phyloP scores from a whole-genome alignment of 1,140 invertebrate genomes.

The Drosophila pallidifrons region DNA sequence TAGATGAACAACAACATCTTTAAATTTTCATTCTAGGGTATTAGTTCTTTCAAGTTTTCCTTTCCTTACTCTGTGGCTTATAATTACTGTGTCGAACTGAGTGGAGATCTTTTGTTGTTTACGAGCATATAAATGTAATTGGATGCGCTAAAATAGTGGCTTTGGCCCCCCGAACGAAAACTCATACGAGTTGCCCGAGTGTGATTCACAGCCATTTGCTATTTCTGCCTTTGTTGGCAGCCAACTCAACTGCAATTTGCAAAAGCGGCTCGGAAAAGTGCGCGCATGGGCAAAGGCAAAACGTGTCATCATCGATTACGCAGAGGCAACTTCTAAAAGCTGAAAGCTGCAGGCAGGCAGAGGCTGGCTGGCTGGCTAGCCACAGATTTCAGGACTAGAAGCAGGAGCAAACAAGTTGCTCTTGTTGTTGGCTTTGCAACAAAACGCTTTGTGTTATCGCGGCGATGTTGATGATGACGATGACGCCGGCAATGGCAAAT shows the following conservation, averaged over 20 bases:
- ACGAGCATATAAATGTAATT: conserved; percentile 82
- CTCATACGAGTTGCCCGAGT: conserved; percentile 42
- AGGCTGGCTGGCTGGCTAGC: too few species aligned
- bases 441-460: conserved; percentile 76
- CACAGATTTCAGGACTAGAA: background rate
- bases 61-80: conserved; percentile 27
- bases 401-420: conserved; percentile 62
- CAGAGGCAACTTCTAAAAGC: conserved; percentile 27
- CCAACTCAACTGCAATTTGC: conserved; percentile 60
- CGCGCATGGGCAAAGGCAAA: conserved; percentile 74
- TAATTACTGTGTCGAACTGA: conserved; percentile 71
- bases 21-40: background rate
- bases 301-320: conserved; percentile 82
- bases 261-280: conserved; percentile 20
- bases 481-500: conserved; percentile 59
- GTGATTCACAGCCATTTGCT: conserved; percentile 35
- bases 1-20: too few species aligned
- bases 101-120: conserved; percentile 73
- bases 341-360: conserved; percentile 8
- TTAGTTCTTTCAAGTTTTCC: background rate
- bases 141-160: conserved; percentile 72
- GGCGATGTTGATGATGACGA: conserved; percentile 19
- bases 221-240: too few species aligned
- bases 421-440: conserved; percentile 46
- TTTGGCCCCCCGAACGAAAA: conserved; percentile 10